phyloP scores from a whole-genome alignment of 2,113 vertebrate genomes.

The Gallinago media region DNA sequence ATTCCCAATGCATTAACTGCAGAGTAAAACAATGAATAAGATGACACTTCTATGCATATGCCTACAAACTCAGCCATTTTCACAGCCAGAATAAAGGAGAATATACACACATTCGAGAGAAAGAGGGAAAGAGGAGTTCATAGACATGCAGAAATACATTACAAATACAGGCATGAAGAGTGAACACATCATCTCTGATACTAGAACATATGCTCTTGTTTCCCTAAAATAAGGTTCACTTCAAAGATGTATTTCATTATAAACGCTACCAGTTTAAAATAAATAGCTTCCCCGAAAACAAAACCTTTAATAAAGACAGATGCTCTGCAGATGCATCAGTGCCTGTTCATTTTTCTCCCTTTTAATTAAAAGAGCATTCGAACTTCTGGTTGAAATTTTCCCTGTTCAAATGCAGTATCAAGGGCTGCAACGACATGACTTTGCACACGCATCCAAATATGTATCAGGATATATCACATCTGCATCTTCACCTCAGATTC shows the following conservation, averaged over 20 bases:
- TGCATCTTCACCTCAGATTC: background rate
- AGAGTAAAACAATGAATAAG: background rate
- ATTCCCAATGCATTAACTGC: background rate
- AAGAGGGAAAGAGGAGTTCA: background rate
- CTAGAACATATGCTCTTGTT: background rate
- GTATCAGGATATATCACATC: background rate
- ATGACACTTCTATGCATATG: background rate
- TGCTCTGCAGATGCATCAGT: background rate
- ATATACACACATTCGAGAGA: background rate
- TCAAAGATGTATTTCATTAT: background rate
- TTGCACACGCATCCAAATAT: accelerated
- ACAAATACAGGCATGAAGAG: background rate
- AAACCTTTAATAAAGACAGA: conserved; percentile 22
- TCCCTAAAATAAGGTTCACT: background rate
- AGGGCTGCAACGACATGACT: background rate
- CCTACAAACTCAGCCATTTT: background rate
- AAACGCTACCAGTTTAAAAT: background rate
- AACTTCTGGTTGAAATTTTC: background rate
- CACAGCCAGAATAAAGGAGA: background rate
- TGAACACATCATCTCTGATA: background rate
- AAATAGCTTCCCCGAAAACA: background rate
- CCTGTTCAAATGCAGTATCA: background rate
- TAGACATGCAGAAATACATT: background rate
- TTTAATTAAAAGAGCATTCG: conserved; percentile 5
- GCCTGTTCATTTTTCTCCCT: background rate